A percentile compares a stretch with the other conserved stretches of the same genome.
These are phyloP conservation scores for Coregonus ussuriensis DNA, from an alignment of 2,797 vertebrate species.

Conservation along the genomic window DNA sequence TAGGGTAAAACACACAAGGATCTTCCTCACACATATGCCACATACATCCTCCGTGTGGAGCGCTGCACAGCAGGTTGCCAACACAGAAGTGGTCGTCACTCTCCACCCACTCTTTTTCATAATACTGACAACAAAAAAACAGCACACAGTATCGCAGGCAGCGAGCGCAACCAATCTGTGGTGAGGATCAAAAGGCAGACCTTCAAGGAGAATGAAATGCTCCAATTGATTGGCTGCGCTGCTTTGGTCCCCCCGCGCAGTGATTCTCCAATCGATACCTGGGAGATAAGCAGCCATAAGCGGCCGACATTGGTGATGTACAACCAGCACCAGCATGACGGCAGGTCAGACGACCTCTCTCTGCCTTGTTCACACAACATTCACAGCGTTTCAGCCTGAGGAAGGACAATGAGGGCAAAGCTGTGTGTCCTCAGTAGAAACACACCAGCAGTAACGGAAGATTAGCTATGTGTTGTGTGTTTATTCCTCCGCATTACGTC, in stretches of 20 bases:
- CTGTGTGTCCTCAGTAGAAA: not conserved
- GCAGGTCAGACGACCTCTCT: conserved; percentile 55
- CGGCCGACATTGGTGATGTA: conserved; percentile 64
- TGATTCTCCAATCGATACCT: conserved; percentile 62
- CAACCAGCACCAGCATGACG: conserved; percentile 39
- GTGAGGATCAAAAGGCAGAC: conserved; percentile 58
- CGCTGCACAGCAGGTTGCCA: conserved; percentile 63
- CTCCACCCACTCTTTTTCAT: conserved; percentile 62
- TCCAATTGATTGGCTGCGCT: conserved; percentile 69
- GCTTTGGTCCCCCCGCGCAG: conserved; percentile 45
- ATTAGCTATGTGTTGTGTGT: conserved; percentile 30
- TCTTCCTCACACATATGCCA: conserved; percentile 61
- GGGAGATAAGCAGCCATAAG: conserved; percentile 72
- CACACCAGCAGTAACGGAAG: conserved; percentile 41
- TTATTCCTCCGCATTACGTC: conserved; percentile 44
- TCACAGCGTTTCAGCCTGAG: conserved; percentile 25
- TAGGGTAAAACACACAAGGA: conserved; percentile 56
- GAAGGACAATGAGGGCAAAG: conserved; percentile 44
- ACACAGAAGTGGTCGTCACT: conserved; percentile 64
- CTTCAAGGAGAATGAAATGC: conserved; percentile 71
- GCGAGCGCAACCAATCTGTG: conserved; percentile 54
- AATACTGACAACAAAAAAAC: conserved; percentile 31
- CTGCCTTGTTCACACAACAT: conserved; percentile 44
- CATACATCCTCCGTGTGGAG: conserved; percentile 46
- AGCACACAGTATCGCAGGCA: conserved; percentile 16